phyloP scores from a whole-genome alignment of 1,140 invertebrate genomes.

The Rhopalosiphum padi region DNA sequence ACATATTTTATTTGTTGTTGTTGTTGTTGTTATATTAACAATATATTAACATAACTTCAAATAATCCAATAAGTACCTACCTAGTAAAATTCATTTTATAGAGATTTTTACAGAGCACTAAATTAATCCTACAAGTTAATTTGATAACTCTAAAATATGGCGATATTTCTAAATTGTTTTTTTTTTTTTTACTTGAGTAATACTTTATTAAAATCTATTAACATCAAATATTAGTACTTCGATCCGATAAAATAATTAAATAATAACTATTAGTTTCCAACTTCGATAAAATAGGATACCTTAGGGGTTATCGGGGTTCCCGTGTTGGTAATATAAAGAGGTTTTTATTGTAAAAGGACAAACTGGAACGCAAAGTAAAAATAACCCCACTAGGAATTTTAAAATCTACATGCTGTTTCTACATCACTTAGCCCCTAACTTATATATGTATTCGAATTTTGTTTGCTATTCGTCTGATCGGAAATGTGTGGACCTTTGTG shows the following conservation, averaged over 20 bases:
- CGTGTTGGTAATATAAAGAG: not conserved
- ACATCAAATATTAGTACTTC: not conserved
- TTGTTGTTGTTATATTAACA: too few relatives aligned
- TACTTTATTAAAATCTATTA: not conserved
- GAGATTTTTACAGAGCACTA: not conserved
- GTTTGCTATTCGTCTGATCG: not conserved
- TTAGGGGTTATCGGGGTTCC: not conserved
- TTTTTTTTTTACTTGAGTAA: not conserved
- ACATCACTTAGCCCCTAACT: not conserved
- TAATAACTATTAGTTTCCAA: not conserved
- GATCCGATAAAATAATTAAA: not conserved
- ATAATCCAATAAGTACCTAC: not conserved
- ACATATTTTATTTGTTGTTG: not conserved
- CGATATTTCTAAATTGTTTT: not conserved
- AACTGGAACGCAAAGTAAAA: not conserved
- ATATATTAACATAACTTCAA: not conserved
- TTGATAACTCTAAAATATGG: not conserved
- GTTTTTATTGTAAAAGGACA: not conserved
- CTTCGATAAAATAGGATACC: not conserved
- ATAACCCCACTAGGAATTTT: not conserved
- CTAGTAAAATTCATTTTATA: not conserved
- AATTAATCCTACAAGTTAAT: not conserved
- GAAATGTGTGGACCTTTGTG: not conserved
- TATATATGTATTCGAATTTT: not conserved
- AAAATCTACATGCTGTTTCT: slow-evolving; percentile 32